Evolutionary conservation across 30 jellyfish, hydroid and myxozoan genomes (phyloP), one percentile per base, ranked within the genome.

Genomic region (Cassiopea xamachana): DNA sequence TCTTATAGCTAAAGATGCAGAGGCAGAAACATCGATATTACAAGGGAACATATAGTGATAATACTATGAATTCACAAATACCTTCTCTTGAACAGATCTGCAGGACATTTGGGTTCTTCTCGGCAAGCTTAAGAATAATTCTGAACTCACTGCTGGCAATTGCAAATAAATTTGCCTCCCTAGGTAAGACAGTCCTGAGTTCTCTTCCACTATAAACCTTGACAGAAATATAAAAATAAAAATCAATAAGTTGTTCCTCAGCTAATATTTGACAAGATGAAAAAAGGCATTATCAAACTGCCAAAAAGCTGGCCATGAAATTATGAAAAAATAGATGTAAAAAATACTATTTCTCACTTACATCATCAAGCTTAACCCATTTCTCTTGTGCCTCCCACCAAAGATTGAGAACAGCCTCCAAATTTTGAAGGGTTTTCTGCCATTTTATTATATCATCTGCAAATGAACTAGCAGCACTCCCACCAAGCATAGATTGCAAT

Each of bases 401-500:
- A 12, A 84, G 69, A 18, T 59, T 64, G 10, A 93, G 67, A 46
- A 93, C 92, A 15, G 94, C 90, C 69, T 93, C 98, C 39, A 93
- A 85, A 39, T 93, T 87, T 60, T 93, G 98, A 81, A 93, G 84
- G 10, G 98, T 88, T 78, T 89, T 93, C 90, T 93, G 97, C 98
- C 98, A 93, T 76, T 93, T 93, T 73, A 83, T 69, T 69, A 93
- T 93, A 84, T 93, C 98, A 58, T 93, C 98, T 14, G 90, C 79
- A 73, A 93, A 93, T 9, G 98, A 88, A 85, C 97, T 93, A 7
- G 98, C 98, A 82, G 97, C 94, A 78, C 97, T 77, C 6, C 94
- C 93, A 50, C 92, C 94, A 69, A 89, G 82, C 97, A 93, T 83
- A 8, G 91, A 77, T 73, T 93, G 97, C 69, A 93, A 81, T 18